Evolutionary conservation across 2,888 invertebrate genomes (phyloP).

Genomic region (Drosophila stalkeri): DNA sequence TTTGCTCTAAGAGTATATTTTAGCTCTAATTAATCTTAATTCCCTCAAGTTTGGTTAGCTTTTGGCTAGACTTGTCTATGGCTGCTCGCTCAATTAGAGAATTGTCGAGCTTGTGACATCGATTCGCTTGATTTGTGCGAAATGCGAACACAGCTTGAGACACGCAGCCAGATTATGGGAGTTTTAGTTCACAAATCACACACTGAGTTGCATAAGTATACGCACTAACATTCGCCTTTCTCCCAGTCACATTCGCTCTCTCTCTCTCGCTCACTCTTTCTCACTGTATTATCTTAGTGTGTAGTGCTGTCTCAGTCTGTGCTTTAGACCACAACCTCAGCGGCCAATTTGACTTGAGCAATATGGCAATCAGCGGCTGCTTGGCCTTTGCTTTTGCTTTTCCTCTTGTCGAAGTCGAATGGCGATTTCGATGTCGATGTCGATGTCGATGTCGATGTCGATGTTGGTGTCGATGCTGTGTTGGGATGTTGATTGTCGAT

Average conservation of each 20-base stretch:
- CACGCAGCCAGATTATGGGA: conserved; percentile 9
- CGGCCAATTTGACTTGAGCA: conserved; percentile 66
- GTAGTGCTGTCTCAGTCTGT: conserved; percentile 3
- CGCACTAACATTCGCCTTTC: conserved; percentile 66
- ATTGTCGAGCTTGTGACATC: conserved; percentile 40
- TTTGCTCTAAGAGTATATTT: not conserved
- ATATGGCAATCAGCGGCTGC: conserved; percentile 63
- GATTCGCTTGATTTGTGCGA: conserved; percentile 48
- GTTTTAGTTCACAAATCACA: conserved; percentile 11
- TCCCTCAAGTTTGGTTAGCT: not conserved
- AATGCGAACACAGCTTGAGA: conserved; percentile 55
- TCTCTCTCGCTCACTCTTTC: not conserved
- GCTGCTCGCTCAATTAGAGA: conserved; percentile 6
- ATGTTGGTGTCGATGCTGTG: conserved; percentile 28
- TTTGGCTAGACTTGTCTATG: not conserved
- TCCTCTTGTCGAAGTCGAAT: conserved; percentile 31
- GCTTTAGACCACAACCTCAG: conserved; percentile 43
- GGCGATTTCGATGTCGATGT: conserved; percentile 22
- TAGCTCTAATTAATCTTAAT: not conserved
- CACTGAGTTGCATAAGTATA: conserved; percentile 44
- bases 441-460: conserved; percentile 26
- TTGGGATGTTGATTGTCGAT: conserved; percentile 39
- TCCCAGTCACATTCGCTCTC: conserved; percentile 36
- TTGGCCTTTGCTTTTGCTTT: conserved; percentile 48
- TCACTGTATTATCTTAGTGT: not conserved